Conservation (phyloP, 2,113 vertebrate genomes). For the Misgurnus anguillicaudatus region DNA sequence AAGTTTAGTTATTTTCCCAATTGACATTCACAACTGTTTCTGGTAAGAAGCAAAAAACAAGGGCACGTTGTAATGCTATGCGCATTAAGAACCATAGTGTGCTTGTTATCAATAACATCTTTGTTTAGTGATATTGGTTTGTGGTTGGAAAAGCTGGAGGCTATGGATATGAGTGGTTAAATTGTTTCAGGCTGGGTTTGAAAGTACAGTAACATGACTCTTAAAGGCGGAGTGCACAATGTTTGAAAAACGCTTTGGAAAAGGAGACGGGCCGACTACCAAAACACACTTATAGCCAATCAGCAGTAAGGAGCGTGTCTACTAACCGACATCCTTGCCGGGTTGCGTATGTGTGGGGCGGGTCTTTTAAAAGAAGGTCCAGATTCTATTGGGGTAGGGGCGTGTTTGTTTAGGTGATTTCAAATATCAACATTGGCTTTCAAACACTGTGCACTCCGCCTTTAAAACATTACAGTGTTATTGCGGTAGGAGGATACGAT, state of each 20-base stretch:
- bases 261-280: no score
- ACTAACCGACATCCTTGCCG: no score
- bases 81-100: not conserved
- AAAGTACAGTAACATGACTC: not conserved
- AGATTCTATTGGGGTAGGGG: no score
- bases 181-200: not conserved
- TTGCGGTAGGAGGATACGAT: constrained; percentile 10
- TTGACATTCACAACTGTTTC: not conserved
- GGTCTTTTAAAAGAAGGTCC: no score
- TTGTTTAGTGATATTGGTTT: not conserved
- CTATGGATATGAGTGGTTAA: not conserved
- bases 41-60: not conserved
- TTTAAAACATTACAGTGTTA: not conserved
- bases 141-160: not conserved
- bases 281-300: no score
- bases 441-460: no score
- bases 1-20: not conserved
- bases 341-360: no score
- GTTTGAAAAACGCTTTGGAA: no score
- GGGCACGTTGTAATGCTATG: constrained; percentile 9
- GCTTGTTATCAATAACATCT: not conserved
- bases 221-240: no score
- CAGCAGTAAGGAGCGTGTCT: no score
- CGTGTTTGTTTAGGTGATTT: no score
- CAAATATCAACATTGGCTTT: no score